Evolutionary conservation across 2,113 vertebrate species (phyloP).

Genomic region (Canis aureus): DNA sequence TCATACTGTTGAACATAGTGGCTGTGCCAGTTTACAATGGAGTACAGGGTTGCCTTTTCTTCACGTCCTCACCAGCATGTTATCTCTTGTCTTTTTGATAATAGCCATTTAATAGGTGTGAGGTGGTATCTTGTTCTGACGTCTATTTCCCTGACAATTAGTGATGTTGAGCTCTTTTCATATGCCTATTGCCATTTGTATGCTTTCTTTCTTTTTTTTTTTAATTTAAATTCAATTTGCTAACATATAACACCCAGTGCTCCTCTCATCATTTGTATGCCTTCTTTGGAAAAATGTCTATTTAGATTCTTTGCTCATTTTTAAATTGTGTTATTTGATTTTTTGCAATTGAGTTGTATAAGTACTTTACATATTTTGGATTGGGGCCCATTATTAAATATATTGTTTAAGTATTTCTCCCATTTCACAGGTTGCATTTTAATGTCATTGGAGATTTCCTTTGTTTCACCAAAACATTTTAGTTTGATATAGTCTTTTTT

Average conservation of each 20-base stretch:
- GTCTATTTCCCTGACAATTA: background rate
- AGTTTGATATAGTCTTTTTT: background rate
- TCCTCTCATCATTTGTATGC: background rate
- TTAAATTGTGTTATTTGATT: background rate
- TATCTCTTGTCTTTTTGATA: background rate
- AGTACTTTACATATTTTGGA: background rate
- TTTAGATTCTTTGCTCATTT: background rate
- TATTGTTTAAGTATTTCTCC: background rate
- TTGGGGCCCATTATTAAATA: background rate
- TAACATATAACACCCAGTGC: no score
- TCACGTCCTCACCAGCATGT: background rate
- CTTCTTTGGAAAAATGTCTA: background rate
- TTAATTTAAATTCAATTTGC: no score
- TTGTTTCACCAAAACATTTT: background rate
- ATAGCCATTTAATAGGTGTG: background rate
- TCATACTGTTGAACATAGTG: background rate
- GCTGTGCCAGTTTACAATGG: background rate
- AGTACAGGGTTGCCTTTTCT: background rate
- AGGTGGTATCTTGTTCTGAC: background rate
- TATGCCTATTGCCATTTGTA: background rate
- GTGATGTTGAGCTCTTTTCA: background rate
- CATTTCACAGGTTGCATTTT: background rate
- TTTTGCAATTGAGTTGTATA: background rate
- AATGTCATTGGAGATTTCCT: background rate
- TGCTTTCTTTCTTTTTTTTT: background rate